Evolutionary conservation across 2,113 vertebrate genomes (phyloP).

Genomic region (Acrocephalus kingi): DNA sequence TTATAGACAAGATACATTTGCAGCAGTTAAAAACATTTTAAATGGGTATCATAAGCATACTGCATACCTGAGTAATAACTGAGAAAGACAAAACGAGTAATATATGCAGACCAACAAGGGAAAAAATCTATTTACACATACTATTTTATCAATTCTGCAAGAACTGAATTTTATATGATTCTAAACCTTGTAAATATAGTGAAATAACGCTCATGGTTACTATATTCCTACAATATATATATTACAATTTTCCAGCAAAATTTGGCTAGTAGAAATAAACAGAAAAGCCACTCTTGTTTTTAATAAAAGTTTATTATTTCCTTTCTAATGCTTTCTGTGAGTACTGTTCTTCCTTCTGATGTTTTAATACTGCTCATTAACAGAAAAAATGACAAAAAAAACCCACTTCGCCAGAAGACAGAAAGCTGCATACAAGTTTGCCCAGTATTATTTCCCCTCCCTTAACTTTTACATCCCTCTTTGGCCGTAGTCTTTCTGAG

Average conservation of each 20-base stretch:
- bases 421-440: background rate
- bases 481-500: background rate
- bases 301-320: background rate
- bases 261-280: background rate
- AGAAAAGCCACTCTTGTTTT: background rate
- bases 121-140: background rate
- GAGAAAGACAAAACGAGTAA: background rate
- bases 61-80: background rate
- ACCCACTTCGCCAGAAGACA: background rate
- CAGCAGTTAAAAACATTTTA: background rate
- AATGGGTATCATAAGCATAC: background rate
- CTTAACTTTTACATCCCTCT: background rate
- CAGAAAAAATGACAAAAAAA: background rate
- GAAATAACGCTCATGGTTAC: background rate
- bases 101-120: background rate
- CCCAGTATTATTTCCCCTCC: background rate
- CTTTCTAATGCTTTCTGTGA: background rate
- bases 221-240: background rate
- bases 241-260: background rate
- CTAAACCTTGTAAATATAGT: background rate
- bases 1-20: background rate
- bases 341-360: background rate
- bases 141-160: background rate
- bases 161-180: background rate
- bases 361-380: background rate